Evolutionary conservation across 2,113 vertebrate species (phyloP).

Genomic region (Lasiurus cinereus): DNA sequence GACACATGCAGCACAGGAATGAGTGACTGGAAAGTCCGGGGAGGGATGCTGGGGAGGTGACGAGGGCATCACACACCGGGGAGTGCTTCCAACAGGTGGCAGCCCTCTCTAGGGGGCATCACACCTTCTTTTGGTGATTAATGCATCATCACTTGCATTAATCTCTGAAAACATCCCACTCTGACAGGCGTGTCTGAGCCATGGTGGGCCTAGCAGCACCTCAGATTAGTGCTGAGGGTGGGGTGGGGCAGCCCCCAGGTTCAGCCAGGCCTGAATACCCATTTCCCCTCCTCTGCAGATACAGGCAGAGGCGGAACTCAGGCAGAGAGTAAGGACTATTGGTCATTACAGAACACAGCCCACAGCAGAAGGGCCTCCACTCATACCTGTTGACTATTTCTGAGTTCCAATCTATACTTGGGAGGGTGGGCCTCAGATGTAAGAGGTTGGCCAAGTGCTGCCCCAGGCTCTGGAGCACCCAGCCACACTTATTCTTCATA

Average conservation of each 20-base stretch:
- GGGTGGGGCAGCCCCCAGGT: neutral
- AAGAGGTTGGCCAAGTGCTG: neutral
- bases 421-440: neutral
- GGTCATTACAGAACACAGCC: too few species aligned
- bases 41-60: fast-evolving
- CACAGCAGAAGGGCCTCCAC: neutral
- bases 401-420: neutral
- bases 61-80: neutral
- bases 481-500: neutral
- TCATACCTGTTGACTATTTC: neutral
- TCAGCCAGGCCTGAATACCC: neutral
- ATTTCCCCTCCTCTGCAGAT: too few species aligned
- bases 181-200: too few species aligned
- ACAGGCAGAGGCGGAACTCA: too few species aligned
- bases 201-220: neutral
- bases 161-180: neutral
- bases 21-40: neutral
- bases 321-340: neutral
- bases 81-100: too few species aligned
- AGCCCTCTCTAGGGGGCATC: neutral
- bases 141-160: neutral
- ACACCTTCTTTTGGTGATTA: neutral
- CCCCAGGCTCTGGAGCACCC: neutral
- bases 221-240: neutral
- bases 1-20: neutral